These are phyloP conservation scores for Galerucella pusilla DNA, from an alignment of 2,888 invertebrate species.

Conservation along the genomic window DNA sequence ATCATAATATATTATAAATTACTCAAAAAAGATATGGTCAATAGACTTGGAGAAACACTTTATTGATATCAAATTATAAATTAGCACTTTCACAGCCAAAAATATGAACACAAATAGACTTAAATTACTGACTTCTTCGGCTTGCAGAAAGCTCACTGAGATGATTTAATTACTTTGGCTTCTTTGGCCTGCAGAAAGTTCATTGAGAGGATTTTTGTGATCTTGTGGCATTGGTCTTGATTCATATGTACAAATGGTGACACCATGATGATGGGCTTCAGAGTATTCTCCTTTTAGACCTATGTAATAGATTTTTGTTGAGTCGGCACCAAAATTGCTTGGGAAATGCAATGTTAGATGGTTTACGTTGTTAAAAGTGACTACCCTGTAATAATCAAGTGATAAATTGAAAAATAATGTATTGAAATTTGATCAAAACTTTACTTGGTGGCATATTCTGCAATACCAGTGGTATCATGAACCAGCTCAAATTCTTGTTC, in stretches of 20 bases:
- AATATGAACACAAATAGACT: constrained; percentile 9
- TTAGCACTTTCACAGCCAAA: constrained; percentile 16
- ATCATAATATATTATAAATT: no score
- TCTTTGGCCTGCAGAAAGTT: constrained; percentile 54
- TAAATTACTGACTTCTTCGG: neutral
- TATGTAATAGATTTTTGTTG: constrained; percentile 90
- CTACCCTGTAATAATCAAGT: constrained; percentile 75
- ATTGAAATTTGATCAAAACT: neutral
- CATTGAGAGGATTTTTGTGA: constrained; percentile 78
- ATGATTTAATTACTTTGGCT: constrained; percentile 62
- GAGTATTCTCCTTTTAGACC: constrained; percentile 94
- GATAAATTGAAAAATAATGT: constrained; percentile 9
- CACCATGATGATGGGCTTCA: constrained; percentile 86
- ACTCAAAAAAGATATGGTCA: neutral
- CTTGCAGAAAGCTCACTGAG: constrained; percentile 65
- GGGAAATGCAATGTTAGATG: constrained; percentile 93
- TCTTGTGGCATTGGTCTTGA: constrained; percentile 85
- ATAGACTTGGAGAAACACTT: neutral
- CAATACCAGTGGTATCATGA: constrained; percentile 79
- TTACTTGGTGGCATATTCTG: constrained; percentile 94
- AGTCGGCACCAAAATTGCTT: constrained; percentile 87
- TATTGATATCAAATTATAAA: neutral
- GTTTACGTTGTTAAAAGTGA: constrained; percentile 89
- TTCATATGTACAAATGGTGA: constrained; percentile 93
- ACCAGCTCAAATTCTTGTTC: constrained; percentile 93